phyloP scores from a whole-genome alignment of 2,888 invertebrate species.

The Chelonus formosanus region DNA sequence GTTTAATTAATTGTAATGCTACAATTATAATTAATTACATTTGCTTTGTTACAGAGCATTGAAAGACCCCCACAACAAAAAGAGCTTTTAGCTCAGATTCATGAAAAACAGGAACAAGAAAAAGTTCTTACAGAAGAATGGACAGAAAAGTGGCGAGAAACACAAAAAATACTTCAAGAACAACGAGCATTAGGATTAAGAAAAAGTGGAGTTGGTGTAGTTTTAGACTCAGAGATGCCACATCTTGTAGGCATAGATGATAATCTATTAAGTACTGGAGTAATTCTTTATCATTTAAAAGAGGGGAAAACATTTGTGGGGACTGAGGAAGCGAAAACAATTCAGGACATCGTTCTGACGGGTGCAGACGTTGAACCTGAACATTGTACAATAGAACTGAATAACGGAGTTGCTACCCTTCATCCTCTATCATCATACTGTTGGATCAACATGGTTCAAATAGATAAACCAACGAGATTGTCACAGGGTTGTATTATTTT shows the following conservation, averaged over 20 bases:
- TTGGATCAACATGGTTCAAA: constrained; percentile 83
- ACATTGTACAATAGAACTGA: constrained; percentile 79
- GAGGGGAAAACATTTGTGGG: constrained; percentile 90
- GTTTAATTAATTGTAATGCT: too few relatives aligned
- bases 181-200: constrained; percentile 86
- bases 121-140: constrained; percentile 90
- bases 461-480: constrained; percentile 80
- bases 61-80: constrained; percentile 69
- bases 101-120: constrained; percentile 90
- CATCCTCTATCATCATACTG: constrained; percentile 76
- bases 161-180: constrained; percentile 87
- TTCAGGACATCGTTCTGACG: constrained; percentile 81
- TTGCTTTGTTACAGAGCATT: constrained; percentile 55
- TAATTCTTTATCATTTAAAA: constrained; percentile 90
- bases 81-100: constrained; percentile 80
- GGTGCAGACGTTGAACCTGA: constrained; percentile 81
- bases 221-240: constrained; percentile 89
- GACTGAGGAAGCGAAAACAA: constrained; percentile 74
- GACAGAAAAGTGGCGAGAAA: constrained; percentile 93
- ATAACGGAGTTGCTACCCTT: constrained; percentile 78
- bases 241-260: constrained; percentile 93
- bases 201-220: constrained; percentile 88
- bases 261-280: constrained; percentile 88
- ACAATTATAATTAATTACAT: constrained; percentile 12
- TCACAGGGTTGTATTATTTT: constrained; percentile 84